phyloP scores from a whole-genome alignment of 2,888 invertebrate genomes.

The Calliopum simillimum region DNA sequence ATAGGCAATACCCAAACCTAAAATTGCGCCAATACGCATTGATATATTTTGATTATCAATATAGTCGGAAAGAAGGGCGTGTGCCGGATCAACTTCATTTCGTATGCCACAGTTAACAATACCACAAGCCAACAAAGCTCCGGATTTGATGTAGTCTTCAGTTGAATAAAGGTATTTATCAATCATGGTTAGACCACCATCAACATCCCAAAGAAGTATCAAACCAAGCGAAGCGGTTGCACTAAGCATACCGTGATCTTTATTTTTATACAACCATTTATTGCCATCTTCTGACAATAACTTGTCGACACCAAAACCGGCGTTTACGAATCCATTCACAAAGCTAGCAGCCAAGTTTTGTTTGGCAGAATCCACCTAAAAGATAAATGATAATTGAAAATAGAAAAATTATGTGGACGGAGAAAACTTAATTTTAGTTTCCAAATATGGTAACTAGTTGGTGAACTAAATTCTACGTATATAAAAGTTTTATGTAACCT shows the following conservation, averaged over 20 bases:
- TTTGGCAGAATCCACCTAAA: conserved; percentile 87
- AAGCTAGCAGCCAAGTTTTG: conserved; percentile 98
- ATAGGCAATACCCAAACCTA: conserved; percentile 93
- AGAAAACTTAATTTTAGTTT: no score
- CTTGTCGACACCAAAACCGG: conserved; percentile 97
- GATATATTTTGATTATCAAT: conserved; percentile 85
- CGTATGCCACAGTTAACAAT: conserved; percentile 97
- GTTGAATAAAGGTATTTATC: conserved; percentile 97
- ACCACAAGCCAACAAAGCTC: conserved; percentile 95
- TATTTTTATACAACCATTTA: conserved; percentile 95
- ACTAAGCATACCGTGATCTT: conserved; percentile 97
- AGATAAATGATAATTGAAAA: conserved; percentile 4
- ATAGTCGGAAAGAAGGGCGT: conserved; percentile 95
- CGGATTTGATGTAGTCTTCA: conserved; percentile 97
- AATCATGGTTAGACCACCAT: conserved; percentile 96
- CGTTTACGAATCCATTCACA: conserved; percentile 99
- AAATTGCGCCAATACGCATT: conserved; percentile 80
- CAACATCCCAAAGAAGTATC: conserved; percentile 97
- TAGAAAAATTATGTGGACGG: neutral
- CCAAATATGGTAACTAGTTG: neutral
- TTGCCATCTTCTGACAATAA: conserved; percentile 87
- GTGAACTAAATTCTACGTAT: neutral
- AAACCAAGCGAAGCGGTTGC: conserved; percentile 97
- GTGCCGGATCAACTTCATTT: conserved; percentile 98
- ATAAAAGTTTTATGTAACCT: conserved; percentile 61